Evolutionary conservation across 2,888 invertebrate genomes (phyloP), one percentile per base, ranked within the genome.

Genomic region (Harpalus rubripes): DNA sequence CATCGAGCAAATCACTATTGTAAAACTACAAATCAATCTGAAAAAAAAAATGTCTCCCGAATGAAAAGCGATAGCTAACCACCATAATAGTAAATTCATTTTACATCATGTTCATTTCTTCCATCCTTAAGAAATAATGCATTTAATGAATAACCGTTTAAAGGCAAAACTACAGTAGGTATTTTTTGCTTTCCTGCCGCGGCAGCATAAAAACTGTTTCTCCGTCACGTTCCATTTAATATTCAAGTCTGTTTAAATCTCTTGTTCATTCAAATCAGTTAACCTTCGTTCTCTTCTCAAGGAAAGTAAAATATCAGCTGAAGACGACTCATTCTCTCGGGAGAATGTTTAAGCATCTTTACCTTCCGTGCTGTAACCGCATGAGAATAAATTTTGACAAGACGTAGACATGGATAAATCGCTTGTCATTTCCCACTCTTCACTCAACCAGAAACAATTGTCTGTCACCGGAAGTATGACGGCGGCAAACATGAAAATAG

Each of bases 211-310:
- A 68, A 32, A 15, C 32, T 15, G 39, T 26, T 68, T 74, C 7
- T 74, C 41, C 44, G 44, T 74, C 68, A 68, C 68, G 68, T 68
- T 68, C 68, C 68, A 68, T 68, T 68, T 68, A 68, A 15, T 68
- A 68, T 68, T 32, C 68, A 68, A 32, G 68, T 39, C 32, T 68
- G 32, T 68, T 68, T 68, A 32, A 39, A 32, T 32, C 15, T 32
- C 7, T 4, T 68, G 68, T 15, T 68, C 68, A 68, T 68, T 68
- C 63, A 63, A 63, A 63, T 63, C 22, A 63, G 63, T 22, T 63
- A 22, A 22, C 63, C 63, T 63, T 63, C 63, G 63, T 63, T 63
- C 63, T 63, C 63, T 22, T 63, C 63, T 63, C 63, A 63, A 63
- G 63, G 68, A 68, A 68, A 68, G 68, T 68, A 68, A 68, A 68